Evolutionary conservation across 2,113 vertebrate species (phyloP), one percentile per base, ranked within the genome.

Genomic region (Pungitius pungitius): DNA sequence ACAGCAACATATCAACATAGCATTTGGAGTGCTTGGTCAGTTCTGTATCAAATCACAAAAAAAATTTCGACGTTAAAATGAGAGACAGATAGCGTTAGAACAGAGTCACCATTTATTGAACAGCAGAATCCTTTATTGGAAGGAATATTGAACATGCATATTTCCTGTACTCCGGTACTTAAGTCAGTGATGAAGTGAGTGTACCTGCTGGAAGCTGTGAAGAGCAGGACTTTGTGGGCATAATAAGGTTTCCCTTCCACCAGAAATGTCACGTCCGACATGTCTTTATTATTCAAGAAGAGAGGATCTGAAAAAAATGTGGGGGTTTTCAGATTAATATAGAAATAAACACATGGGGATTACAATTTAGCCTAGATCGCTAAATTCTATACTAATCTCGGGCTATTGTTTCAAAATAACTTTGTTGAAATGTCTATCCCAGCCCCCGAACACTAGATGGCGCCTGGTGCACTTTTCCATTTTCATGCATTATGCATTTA

Each of bases 211-310:
- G 98, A 99, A 56, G 98, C 97, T 13, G 97, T 99, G 87, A 98
- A 98, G 35, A 99, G 89, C 88, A 99, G 93, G 30, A 99, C 98
- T 93, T 96, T 96, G 82, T 99, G 98, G 43, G 96, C 98, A 13
- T 98, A 99, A 84, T 98, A 99, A 0, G 97, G 98, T 75, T 97
- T 96, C 88, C 96, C 97, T 80, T 99, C 98, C 78, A 99, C 96
- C 87, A 99, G 90, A 88, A 99, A 99, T 24, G 97, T 99, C 85
- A 99, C 96, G 35, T 99, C 98, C 35, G 97, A 99, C 98, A 99
- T 99, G 65, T 99, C 98, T 85, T 98, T 99, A 79, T 99, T 99
- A 84, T 99, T 99, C 73, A 99, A 95, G 86, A 99, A 99, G 87
- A 98, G 97, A 40, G 97, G 96, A 92, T 99, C 98, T 99, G 86